Evolutionary conservation across 2,888 invertebrate genomes (phyloP).

Genomic region (Agrochola lychnidis): DNA sequence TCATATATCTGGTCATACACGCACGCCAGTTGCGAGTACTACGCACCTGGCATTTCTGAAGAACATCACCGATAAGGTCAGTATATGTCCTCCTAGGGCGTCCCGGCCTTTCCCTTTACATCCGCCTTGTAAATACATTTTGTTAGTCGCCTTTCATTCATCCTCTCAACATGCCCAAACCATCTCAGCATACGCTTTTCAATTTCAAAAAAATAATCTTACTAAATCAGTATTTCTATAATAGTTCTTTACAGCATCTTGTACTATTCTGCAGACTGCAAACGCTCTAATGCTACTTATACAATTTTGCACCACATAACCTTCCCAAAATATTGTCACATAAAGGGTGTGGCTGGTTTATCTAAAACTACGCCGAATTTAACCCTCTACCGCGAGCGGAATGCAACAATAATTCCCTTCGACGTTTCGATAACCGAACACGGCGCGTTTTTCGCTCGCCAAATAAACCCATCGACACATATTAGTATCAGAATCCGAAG

Average conservation of each 20-base stretch:
- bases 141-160: too few species aligned
- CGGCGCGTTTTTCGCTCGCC: slow-evolving; percentile 46
- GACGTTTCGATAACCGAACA: slow-evolving; percentile 56
- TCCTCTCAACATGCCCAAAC: too few species aligned
- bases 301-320: neutral
- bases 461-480: slow-evolving; percentile 57
- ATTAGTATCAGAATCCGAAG: slow-evolving; percentile 55
- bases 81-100: too few species aligned
- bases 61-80: too few species aligned
- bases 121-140: too few species aligned
- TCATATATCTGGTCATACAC: too few species aligned
- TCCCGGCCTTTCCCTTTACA: too few species aligned
- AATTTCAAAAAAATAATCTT: too few species aligned
- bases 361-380: slow-evolving; percentile 49
- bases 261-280: too few species aligned
- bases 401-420: slow-evolving; percentile 53
- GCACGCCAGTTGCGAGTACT: too few species aligned
- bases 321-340: slow-evolving; percentile 13
- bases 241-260: neutral
- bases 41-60: too few species aligned
- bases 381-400: slow-evolving; percentile 31
- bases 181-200: too few species aligned
- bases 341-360: slow-evolving; percentile 5
- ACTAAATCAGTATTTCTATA: neutral
- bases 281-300: neutral